Conservation (phyloP, 2,888 invertebrate species). For the Callosobruchus maculatus region DNA sequence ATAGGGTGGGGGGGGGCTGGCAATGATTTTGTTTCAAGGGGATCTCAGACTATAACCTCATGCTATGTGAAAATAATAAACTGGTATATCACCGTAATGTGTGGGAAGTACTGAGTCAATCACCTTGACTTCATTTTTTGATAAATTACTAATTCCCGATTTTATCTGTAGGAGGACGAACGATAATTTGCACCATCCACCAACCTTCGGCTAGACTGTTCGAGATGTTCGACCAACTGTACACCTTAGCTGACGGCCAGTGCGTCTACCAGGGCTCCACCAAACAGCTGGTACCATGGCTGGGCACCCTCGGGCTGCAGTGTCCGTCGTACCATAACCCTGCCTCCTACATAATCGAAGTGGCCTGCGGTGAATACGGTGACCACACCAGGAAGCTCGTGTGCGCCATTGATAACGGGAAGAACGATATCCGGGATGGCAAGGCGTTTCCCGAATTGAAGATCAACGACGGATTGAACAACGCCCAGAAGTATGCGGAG, state of each 20-base stretch:
- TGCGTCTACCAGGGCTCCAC: constrained; percentile 93
- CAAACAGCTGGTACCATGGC: constrained; percentile 75
- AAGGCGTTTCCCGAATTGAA: constrained; percentile 60
- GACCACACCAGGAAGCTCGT: constrained; percentile 82
- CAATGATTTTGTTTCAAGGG: no score
- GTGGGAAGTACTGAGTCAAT: no score
- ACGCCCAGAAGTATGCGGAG: constrained; percentile 39
- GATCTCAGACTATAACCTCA: no score
- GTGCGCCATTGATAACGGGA: constrained; percentile 78
- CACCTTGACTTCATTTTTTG: neutral
- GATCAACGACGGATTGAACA: constrained; percentile 50
- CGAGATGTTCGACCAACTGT: constrained; percentile 94
- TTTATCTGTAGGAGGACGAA: constrained; percentile 78
- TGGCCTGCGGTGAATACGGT: constrained; percentile 95
- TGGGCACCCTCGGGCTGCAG: constrained; percentile 75
- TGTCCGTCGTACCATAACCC: constrained; percentile 97
- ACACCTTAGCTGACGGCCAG: constrained; percentile 90
- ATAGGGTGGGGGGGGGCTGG: no score
- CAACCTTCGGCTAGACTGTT: constrained; percentile 95
- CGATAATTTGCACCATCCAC: constrained; percentile 94
- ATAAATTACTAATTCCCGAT: neutral
- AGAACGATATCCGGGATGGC: constrained; percentile 71
- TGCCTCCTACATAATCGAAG: constrained; percentile 88
- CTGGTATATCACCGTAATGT: no score
- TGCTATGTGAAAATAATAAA: no score